Conservation (phyloP, 1,140 invertebrate species). For the Drosophila seguyi region DNA sequence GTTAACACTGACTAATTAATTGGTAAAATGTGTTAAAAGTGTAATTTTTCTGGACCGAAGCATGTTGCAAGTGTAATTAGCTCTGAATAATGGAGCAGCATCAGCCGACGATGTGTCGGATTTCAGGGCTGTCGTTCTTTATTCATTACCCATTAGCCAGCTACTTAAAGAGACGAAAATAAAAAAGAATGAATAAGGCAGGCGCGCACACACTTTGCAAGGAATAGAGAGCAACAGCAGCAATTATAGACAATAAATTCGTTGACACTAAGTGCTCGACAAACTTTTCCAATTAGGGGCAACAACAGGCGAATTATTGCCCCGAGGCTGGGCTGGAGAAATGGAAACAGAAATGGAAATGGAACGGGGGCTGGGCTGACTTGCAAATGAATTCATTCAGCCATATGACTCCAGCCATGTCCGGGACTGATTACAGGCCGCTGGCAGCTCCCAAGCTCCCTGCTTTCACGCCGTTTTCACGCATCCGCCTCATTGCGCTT, state of each 20-base stretch:
- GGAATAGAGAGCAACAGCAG: not conserved
- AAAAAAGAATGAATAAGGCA: conserved; percentile 9
- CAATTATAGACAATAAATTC: conserved; percentile 56
- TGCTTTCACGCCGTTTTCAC: conserved; percentile 63
- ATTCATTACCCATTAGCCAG: conserved; percentile 15
- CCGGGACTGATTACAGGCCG: conserved; percentile 49
- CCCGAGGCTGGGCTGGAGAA: not conserved
- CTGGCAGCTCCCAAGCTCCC: conserved; percentile 35
- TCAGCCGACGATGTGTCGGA: conserved; percentile 9
- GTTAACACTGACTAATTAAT: conserved; percentile 30
- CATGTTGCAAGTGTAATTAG: conserved; percentile 49
- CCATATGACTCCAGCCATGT: conserved; percentile 41
- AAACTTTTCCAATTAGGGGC: conserved; percentile 75
- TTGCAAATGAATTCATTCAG: conserved; percentile 55
- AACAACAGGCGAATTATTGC: conserved; percentile 65
- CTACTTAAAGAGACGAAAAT: conserved; percentile 4
- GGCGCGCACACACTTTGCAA: not conserved
- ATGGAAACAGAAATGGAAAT: not conserved
- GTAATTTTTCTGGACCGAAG: conserved; percentile 20
- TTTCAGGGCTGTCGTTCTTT: conserved; percentile 2
- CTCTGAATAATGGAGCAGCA: conserved; percentile 31
- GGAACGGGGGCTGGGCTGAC: conserved; percentile 3
- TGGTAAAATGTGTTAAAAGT: conserved; percentile 34
- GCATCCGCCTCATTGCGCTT: conserved; percentile 68
- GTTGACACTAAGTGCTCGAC: conserved; percentile 44